Conservation (phyloP, 1,140 invertebrate species). For the Zaprionus inermis region DNA sequence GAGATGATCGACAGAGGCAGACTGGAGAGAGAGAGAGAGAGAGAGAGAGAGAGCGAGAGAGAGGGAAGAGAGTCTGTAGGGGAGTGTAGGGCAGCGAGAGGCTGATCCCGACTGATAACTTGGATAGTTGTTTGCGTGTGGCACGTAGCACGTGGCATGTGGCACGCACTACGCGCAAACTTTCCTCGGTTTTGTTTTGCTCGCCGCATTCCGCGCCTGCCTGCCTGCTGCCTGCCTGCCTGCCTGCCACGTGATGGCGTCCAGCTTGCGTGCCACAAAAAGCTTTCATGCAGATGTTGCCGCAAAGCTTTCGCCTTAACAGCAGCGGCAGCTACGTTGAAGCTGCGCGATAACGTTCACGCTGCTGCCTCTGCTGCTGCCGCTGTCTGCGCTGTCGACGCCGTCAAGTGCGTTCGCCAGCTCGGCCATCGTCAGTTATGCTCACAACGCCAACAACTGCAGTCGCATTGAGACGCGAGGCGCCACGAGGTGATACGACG, state of each 20-base stretch:
- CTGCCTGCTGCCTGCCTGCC: no score
- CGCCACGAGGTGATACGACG: constrained; percentile 16
- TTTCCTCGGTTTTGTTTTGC: constrained; percentile 61
- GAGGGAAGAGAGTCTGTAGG: no score
- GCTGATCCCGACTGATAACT: not conserved
- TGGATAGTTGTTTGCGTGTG: not conserved
- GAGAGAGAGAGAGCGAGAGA: not conserved
- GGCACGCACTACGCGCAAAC: not conserved
- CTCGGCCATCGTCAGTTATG: constrained; percentile 59
- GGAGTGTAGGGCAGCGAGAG: no score
- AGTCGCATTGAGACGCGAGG: constrained; percentile 62
- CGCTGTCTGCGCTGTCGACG: constrained; percentile 14
- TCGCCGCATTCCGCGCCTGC: constrained; percentile 48
- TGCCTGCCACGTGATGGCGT: constrained; percentile 53
- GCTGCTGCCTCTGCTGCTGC: not conserved
- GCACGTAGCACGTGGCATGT: constrained; percentile 16
- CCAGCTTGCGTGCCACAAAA: constrained; percentile 69
- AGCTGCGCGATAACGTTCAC: not conserved
- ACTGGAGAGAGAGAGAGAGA: not conserved
- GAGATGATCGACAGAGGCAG: constrained; percentile 30
- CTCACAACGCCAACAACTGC: constrained; percentile 72
- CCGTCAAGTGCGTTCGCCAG: constrained; percentile 49
- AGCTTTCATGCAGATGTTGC: constrained; percentile 59
- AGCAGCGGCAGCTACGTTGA: not conserved
- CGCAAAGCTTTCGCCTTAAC: constrained; percentile 47